Evolutionary conservation across 2,888 invertebrate genomes (phyloP), one percentile per base, ranked within the genome.

Genomic region (Copidosoma aretas): DNA sequence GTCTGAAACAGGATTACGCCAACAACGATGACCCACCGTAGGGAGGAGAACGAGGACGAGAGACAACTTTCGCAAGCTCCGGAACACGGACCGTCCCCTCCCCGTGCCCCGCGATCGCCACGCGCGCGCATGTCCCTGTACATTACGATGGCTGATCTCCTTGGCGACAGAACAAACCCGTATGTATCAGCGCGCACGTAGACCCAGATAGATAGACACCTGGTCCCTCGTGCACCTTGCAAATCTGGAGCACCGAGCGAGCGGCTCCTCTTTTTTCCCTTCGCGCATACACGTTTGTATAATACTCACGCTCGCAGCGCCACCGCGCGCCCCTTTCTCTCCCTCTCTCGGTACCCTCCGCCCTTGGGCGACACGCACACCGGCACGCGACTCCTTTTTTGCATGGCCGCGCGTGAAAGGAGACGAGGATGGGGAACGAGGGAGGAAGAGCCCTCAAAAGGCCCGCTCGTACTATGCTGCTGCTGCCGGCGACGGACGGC

Each of bases 161-260:
- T 17, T 46, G 1, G 4, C 43, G 68, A 70, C 71, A 72, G n/a
- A n/a, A n/a, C n/a, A n/a, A n/a, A n/a, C n/a, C n/a, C n/a, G n/a
- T n/a, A n/a, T n/a, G n/a, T n/a, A n/a, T n/a, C n/a, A n/a, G n/a
- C n/a, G n/a, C n/a, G n/a, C n/a, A n/a, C n/a, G n/a, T 72, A 62
- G 72, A 72, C 60, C 46, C 57, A 71, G 72, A 69, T 59, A 71
- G 59, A 64, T 68, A 68, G 71, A 72, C 78, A 78, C 77, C 77
- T 77, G 78, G 54, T 54, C 32, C 77, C 43, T 46, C 43, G 76
- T 78, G 77, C 79, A 79, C 79, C 78, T 80, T 77, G 78, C 78
- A 75, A 75, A 74, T 75, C 76, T 75, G 22, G 53, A 53, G 24
- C 15, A 25, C 1, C 54, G 56, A 58, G 59, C 4, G 8, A 3